Percentiles rank a stretch among this genome's conserved stretches.
Conservation (phyloP, 2,113 vertebrate genomes). For the Sprattus sprattus region DNA sequence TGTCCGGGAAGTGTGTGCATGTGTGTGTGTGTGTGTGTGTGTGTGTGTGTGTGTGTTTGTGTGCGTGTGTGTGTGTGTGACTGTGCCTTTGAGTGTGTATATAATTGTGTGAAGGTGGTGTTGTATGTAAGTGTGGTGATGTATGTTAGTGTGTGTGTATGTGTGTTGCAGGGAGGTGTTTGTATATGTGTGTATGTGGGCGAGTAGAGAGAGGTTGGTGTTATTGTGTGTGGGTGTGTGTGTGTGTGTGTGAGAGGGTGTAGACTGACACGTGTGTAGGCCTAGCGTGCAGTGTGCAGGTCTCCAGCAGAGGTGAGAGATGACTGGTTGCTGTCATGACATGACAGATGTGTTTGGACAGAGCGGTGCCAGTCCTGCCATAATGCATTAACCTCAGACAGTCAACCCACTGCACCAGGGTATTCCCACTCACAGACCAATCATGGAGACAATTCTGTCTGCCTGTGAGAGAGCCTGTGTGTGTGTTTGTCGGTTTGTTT, state of each 20-base stretch:
- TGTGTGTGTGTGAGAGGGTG: slow-evolving; percentile 15
- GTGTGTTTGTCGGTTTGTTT: not conserved
- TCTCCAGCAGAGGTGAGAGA: slow-evolving; percentile 59
- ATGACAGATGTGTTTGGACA: slow-evolving; percentile 89
- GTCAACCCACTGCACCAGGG: slow-evolving; percentile 61
- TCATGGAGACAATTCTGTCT: slow-evolving; percentile 79
- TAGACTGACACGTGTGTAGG: not conserved
- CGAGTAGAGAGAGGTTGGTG: not conserved
- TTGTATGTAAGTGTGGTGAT: not conserved
- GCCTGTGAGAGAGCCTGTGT: slow-evolving; percentile 36
- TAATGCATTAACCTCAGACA: slow-evolving; percentile 82
- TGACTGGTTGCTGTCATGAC: slow-evolving; percentile 65
- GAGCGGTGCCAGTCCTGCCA: slow-evolving; percentile 78
- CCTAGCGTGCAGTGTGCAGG: slow-evolving; percentile 23
- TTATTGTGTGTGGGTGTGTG: slow-evolving; percentile 26
- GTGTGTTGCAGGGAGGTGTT: not conserved
- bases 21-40: not conserved
- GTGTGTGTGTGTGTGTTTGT: not conserved
- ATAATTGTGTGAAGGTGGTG: not conserved
- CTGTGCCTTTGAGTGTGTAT: not conserved
- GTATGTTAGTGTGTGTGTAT: not conserved
- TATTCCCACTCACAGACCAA: slow-evolving; percentile 75
- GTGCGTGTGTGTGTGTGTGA: not conserved
- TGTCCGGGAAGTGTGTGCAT: not conserved
- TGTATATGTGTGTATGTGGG: not conserved